phyloP scores from a whole-genome alignment of 2,888 invertebrate genomes.

The Gari tellinella region DNA sequence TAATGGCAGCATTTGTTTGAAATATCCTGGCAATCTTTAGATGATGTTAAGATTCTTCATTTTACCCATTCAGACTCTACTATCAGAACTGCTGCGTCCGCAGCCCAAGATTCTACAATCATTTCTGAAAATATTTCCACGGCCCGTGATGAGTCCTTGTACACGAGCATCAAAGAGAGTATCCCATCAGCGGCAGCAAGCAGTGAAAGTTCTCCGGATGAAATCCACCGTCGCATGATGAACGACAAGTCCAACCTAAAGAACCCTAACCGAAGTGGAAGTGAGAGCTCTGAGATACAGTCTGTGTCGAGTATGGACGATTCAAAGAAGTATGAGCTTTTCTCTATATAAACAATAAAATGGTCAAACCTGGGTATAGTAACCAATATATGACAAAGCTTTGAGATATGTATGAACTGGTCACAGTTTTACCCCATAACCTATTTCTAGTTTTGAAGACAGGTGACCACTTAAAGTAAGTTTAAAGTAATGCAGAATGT shows the following conservation, averaged over 20 bases:
- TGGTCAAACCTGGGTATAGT: no score
- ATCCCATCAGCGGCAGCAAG: conserved; percentile 41
- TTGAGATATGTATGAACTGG: no score
- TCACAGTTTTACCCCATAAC: no score
- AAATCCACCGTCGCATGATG: conserved; percentile 46
- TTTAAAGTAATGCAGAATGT: no score
- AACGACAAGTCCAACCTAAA: conserved; percentile 56
- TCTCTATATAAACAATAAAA: no score
- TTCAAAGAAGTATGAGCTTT: conserved; percentile 56
- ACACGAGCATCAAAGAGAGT: conserved; percentile 55
- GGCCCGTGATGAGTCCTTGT: conserved; percentile 69
- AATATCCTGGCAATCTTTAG: no score
- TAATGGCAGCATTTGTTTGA: no score
- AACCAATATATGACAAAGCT: no score
- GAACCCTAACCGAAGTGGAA: conserved; percentile 66
- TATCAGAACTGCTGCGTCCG: conserved; percentile 44
- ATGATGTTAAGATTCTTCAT: no score
- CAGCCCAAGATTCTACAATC: conserved; percentile 61
- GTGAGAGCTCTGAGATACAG: conserved; percentile 74
- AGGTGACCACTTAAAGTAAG: no score
- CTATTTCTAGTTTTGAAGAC: no score
- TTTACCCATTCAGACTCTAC: conserved; percentile 42
- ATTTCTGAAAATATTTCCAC: conserved; percentile 66
- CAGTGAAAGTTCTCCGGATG: conserved; percentile 60
- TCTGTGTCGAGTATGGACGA: conserved; percentile 64